Evolutionary conservation across 2,113 vertebrate species (phyloP).

Genomic region (Ia io): DNA sequence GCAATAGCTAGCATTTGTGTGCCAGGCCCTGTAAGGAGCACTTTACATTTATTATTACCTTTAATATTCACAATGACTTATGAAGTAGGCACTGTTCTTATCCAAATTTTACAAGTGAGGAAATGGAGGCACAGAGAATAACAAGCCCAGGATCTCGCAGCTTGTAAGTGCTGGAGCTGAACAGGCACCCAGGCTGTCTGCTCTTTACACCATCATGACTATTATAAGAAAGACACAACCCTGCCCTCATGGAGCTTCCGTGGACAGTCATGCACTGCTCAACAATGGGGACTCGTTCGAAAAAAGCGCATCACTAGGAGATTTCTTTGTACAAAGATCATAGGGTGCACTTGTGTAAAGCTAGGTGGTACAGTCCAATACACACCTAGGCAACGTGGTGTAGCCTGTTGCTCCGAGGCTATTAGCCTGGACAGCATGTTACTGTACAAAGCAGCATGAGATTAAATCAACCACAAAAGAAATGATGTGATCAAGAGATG

Average conservation of each 20-base stretch:
- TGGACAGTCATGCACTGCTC: not conserved
- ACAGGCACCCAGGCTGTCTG: not conserved
- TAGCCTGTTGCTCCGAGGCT: not conserved
- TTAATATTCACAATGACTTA: not conserved
- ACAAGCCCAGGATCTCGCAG: not conserved
- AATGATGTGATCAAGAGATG: not conserved
- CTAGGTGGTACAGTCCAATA: not conserved
- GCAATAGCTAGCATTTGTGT: not conserved
- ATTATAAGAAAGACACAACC: not conserved
- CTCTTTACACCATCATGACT: not conserved
- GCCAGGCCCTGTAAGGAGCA: not conserved
- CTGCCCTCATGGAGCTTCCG: not conserved
- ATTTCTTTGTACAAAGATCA: not conserved
- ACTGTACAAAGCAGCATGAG: not conserved
- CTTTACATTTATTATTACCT: not conserved
- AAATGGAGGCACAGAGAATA: not conserved
- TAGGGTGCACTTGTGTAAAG: not conserved
- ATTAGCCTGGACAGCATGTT: not conserved
- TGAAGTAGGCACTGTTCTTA: not conserved
- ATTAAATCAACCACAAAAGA: not conserved
- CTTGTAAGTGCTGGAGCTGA: not conserved
- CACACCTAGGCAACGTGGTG: not conserved
- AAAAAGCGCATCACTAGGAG: not conserved
- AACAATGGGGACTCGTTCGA: too few species aligned
- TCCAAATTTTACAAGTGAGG: not conserved